These are phyloP conservation scores for Lycocorax pyrrhopterus DNA, from an alignment of 2,113 vertebrate species.

Conservation along the genomic window DNA sequence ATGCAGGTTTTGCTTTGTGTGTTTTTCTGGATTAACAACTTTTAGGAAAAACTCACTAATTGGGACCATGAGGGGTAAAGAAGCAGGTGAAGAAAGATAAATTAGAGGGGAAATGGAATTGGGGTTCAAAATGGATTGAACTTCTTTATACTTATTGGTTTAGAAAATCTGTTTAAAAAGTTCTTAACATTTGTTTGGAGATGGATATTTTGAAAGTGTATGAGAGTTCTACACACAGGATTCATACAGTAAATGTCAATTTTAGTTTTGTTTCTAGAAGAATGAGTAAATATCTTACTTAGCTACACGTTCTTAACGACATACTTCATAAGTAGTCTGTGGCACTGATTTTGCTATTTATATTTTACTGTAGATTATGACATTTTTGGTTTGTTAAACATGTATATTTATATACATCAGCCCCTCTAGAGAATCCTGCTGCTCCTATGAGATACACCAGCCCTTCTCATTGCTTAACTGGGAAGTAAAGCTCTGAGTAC, in stretches of 20 bases:
- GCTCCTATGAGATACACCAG: neutral
- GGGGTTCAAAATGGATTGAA: neutral
- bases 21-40: neutral
- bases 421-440: neutral
- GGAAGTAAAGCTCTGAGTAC: neutral
- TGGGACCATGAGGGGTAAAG: neutral
- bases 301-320: neutral
- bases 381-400: neutral
- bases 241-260: neutral
- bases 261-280: neutral
- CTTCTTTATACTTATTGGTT: neutral
- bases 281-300: neutral
- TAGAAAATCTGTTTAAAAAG: rapidly evolving
- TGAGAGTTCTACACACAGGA: rapidly evolving
- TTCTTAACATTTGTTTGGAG: neutral
- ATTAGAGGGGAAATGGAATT: rapidly evolving
- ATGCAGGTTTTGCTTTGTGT: neutral
- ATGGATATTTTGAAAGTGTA: rapidly evolving
- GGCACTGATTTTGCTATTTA: neutral
- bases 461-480: neutral
- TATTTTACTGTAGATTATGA: neutral
- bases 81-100: neutral
- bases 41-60: neutral
- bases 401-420: neutral
- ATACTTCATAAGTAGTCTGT: neutral